Evolutionary conservation across 2,797 vertebrate genomes (phyloP).

Genomic region (Denticeps clupeoides): DNA sequence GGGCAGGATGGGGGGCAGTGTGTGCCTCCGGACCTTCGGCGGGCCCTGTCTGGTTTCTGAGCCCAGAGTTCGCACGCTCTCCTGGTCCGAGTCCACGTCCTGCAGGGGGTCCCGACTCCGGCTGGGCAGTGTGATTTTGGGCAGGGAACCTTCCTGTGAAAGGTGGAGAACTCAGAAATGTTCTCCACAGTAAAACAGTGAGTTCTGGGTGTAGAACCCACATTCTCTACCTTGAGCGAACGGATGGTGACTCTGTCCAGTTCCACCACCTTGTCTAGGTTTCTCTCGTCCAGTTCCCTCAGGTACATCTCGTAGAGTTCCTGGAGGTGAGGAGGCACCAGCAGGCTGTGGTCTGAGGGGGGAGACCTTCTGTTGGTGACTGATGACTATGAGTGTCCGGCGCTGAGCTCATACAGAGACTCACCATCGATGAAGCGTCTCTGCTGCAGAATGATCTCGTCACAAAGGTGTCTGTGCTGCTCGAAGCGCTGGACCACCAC

Average conservation of each 20-base stretch:
- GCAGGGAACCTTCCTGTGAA: constrained; percentile 68
- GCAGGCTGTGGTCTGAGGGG: constrained; percentile 67
- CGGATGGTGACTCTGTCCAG: constrained; percentile 60
- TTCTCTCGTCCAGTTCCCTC: constrained; percentile 66
- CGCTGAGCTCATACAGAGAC: neutral
- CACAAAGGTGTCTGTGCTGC: constrained; percentile 69
- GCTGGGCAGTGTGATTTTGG: constrained; percentile 49
- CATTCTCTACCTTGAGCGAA: constrained; percentile 59
- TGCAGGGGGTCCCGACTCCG: constrained; percentile 48
- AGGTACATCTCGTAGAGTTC: constrained; percentile 73
- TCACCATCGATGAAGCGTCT: constrained; percentile 69
- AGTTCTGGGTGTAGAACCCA: neutral
- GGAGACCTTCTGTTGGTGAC: too few relatives aligned
- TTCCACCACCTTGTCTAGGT: constrained; percentile 62
- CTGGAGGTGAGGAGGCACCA: constrained; percentile 67
- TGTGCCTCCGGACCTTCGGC: constrained; percentile 46
- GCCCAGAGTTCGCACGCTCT: constrained; percentile 56
- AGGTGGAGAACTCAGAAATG: too few relatives aligned
- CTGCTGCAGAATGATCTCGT: constrained; percentile 81
- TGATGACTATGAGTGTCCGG: neutral
- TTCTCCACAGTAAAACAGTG: too few relatives aligned
- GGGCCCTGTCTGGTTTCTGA: constrained; percentile 45
- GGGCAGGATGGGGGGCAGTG: constrained; percentile 65
- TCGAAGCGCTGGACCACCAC: constrained; percentile 70
- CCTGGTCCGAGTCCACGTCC: constrained; percentile 70